Evolutionary conservation across 2,888 invertebrate genomes (phyloP).

Genomic region (Ischnura elegans): DNA sequence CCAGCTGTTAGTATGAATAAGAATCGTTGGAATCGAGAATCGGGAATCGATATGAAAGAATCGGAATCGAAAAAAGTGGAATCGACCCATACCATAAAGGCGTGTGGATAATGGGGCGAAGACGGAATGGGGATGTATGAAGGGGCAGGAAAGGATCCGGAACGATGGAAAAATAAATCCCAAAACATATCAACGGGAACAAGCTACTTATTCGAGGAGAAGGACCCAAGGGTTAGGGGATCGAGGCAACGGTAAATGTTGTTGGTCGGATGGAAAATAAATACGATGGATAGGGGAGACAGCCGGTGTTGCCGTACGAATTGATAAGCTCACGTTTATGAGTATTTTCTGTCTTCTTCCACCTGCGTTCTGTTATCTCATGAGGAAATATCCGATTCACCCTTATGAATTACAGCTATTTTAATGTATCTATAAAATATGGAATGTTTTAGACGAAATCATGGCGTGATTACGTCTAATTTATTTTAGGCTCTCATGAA

Average conservation of each 20-base stretch:
- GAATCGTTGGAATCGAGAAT: too few relatives aligned
- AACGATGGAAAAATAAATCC: neutral
- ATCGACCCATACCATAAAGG: too few relatives aligned
- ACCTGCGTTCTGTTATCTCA: too few relatives aligned
- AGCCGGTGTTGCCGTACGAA: neutral
- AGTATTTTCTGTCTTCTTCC: neutral
- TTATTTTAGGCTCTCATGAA: too few relatives aligned
- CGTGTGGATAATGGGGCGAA: neutral
- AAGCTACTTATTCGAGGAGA: conserved; percentile 1
- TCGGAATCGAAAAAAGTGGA: too few relatives aligned
- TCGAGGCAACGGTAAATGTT: neutral
- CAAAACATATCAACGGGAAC: conserved; percentile 21
- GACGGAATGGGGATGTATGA: neutral
- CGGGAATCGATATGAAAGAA: too few relatives aligned
- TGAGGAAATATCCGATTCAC: too few relatives aligned
- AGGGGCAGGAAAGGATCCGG: neutral
- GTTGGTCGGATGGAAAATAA: neutral
- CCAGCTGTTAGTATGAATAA: too few relatives aligned
- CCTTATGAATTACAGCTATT: too few relatives aligned
- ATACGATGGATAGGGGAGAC: neutral
- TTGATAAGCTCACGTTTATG: neutral
- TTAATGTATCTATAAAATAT: too few relatives aligned
- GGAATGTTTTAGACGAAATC: too few relatives aligned
- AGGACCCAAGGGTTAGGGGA: neutral
- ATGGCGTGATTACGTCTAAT: too few relatives aligned